phyloP scores from a whole-genome alignment of 2,888 invertebrate genomes.

The Syrista parreyssii region DNA sequence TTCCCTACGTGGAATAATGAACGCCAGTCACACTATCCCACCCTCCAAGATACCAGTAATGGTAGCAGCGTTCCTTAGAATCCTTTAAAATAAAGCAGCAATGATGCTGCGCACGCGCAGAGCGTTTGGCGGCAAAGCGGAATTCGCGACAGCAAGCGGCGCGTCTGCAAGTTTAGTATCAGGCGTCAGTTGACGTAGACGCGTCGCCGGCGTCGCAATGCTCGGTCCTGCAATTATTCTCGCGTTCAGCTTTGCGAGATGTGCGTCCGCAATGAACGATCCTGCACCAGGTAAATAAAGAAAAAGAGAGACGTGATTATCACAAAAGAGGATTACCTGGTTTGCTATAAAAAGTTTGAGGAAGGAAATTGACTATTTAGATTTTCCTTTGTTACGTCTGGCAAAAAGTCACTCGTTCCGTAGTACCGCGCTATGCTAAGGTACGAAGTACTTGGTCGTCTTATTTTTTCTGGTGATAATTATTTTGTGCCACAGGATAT shows the following conservation, averaged over 20 bases:
- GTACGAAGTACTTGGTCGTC: constrained; percentile 44
- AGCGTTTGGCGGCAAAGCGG: constrained; percentile 54
- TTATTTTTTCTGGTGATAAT: constrained; percentile 59
- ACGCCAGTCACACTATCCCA: neutral
- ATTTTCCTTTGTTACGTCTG: neutral
- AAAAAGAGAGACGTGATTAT: neutral
- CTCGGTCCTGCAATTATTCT: constrained; percentile 50
- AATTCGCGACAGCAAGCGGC: constrained; percentile 25
- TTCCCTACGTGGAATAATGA: neutral
- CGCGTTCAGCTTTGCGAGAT: constrained; percentile 56
- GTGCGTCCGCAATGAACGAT: constrained; percentile 59
- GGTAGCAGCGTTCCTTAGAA: no score
- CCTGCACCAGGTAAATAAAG: constrained; percentile 53
- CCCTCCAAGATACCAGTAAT: neutral
- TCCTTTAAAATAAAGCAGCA: neutral
- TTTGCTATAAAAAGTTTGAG: no score
- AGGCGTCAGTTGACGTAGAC: constrained; percentile 58
- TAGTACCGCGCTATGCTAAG: constrained; percentile 19
- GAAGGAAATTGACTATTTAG: no score
- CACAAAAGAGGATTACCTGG: neutral
- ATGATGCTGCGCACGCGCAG: constrained; percentile 37
- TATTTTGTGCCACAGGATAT: constrained; percentile 46
- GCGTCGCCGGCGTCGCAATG: constrained; percentile 61
- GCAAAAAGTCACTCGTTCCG: neutral
- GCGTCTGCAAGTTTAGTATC: constrained; percentile 31